phyloP scores from a whole-genome alignment of 2,113 vertebrate genomes.

The Lagopus leucura region DNA sequence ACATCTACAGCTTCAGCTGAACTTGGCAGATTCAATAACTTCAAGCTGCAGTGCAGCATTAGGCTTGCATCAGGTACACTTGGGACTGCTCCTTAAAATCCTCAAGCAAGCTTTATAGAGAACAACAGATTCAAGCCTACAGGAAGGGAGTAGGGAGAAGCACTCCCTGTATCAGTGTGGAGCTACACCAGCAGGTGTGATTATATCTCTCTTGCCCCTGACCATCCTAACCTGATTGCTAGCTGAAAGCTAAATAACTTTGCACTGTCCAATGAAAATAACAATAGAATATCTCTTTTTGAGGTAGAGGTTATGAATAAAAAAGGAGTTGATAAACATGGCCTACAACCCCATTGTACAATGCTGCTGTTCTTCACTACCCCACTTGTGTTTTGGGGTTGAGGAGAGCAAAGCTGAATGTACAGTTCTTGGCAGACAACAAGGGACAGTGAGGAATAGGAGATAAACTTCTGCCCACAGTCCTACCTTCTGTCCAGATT shows the following conservation, averaged over 20 bases:
- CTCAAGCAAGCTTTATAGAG: neutral
- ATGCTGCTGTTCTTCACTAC: neutral
- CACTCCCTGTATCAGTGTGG: neutral
- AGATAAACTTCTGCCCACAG: neutral
- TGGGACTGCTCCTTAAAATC: neutral
- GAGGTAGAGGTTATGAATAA: neutral
- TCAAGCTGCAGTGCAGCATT: neutral
- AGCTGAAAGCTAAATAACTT: neutral
- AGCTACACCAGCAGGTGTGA: neutral
- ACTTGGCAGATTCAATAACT: neutral
- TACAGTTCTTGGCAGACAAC: neutral
- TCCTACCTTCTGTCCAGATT: neutral
- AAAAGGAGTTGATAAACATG: neutral
- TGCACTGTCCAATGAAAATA: rapidly evolving
- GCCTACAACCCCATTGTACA: neutral
- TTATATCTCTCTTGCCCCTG: neutral
- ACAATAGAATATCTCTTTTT: neutral
- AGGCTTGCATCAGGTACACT: neutral
- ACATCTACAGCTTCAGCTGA: neutral
- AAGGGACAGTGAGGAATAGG: neutral
- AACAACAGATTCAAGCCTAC: neutral
- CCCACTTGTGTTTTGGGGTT: too few species aligned
- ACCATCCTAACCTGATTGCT: neutral
- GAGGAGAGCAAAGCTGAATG: neutral
- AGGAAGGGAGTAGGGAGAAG: neutral